A percentile compares a stretch with the other conserved stretches of the same genome.
phyloP scores from a whole-genome alignment of 1,140 invertebrate species.

The Amphibalanus amphitrite region DNA sequence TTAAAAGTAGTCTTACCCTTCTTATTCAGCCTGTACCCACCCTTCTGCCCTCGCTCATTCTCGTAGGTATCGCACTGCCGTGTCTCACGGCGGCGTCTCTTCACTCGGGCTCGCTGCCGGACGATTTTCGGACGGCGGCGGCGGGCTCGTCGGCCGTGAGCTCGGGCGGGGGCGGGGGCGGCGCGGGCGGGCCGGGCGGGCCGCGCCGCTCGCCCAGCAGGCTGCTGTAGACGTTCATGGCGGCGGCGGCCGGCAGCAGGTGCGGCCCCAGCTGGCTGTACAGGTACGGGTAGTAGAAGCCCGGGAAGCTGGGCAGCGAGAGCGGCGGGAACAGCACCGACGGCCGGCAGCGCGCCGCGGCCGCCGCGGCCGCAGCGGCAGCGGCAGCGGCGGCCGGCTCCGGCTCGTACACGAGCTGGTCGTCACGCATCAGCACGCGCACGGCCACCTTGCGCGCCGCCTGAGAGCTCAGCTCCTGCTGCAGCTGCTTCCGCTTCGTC shows the following conservation, averaged over 20 bases:
- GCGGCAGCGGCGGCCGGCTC: too few species aligned
- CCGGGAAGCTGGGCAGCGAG: not conserved
- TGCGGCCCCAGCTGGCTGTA: not conserved
- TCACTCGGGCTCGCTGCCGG: not conserved
- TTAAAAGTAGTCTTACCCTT: too few species aligned
- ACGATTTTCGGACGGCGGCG: not conserved
- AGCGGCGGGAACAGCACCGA: not conserved
- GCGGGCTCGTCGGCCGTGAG: too few species aligned
- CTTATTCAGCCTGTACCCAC: too few species aligned
- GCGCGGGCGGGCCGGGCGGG: too few species aligned
- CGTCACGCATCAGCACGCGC: slow-evolving; percentile 71
- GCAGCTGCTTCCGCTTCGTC: slow-evolving; percentile 79
- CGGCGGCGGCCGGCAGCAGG: not conserved
- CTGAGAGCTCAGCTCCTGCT: slow-evolving; percentile 21
- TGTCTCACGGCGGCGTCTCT: too few species aligned
- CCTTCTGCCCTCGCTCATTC: too few species aligned
- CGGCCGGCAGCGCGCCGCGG: not conserved
- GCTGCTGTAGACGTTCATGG: not conserved
- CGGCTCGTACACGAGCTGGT: slow-evolving; percentile 30
- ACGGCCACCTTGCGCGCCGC: slow-evolving; percentile 61
- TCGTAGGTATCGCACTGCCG: too few species aligned
- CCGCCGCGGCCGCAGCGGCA: too few species aligned
- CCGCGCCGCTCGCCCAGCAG: not conserved
- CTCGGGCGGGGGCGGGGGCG: too few species aligned
- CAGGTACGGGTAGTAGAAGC: not conserved